Evolutionary conservation across 2,113 vertebrate species (phyloP), one percentile per base, ranked within the genome.

Genomic region (Peromyscus polionotus): DNA sequence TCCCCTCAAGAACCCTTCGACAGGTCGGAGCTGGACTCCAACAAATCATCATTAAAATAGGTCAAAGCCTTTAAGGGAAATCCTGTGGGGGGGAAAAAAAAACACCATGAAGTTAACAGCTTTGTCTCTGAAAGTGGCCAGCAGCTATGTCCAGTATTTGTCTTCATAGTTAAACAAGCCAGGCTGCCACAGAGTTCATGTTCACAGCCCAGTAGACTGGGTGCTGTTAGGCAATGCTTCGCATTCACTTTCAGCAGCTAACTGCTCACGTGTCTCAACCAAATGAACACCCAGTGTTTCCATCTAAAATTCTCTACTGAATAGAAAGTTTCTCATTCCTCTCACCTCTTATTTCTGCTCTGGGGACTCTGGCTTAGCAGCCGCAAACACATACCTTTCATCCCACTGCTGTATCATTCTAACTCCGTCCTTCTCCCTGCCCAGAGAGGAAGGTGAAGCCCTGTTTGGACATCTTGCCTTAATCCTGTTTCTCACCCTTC

Each of bases 111-210:
- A 94, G 61, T 68, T 45, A 87, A 54, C 9, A 59, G 51, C 57
- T 83, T 90, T 89, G 84, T 92, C 57, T 90, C 48, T 54, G 33
- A 87, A n/a, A 81, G 59, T 94, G 79, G 36, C 73, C 59, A 77
- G 42, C 59, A 87, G 11, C 36, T 81, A 16, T 8, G 33, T 16
- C 33, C 12, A 17, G 28, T 16, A 20, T 88, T 63, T 31, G 54
- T 91, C 68, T 76, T 93, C 33, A 8, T 12, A 79, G 79, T 39
- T 90, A 88, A 22, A 88, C 54, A 57, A 54, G 67, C 75, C 48
- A 85, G 54, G 87, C 86, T 59, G 12, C 39, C 59, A 28, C 26
- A 73, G 33, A 3, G 54, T 61, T n/a, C 14, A 28, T 80, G 36
- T n/a, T 68, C 39, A 14, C 51, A 48, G 68, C 0, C 0, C 73